These are phyloP conservation scores for Ammospiza nelsoni DNA, from an alignment of 2,113 vertebrate genomes.

Conservation along the genomic window DNA sequence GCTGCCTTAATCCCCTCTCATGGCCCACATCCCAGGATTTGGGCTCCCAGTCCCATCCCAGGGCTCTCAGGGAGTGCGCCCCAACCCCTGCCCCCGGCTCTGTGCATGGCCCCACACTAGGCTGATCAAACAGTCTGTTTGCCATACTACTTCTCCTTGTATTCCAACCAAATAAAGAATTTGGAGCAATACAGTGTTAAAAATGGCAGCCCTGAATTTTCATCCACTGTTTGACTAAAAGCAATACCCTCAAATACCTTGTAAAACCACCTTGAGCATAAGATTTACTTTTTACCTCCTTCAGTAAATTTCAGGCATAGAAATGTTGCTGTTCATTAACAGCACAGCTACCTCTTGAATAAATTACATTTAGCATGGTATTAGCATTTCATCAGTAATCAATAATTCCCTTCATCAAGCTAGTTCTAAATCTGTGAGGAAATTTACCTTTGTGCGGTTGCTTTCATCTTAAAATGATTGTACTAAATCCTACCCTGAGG, in stretches of 20 bases:
- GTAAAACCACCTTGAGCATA: neutral
- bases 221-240: neutral
- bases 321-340: neutral
- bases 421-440: neutral
- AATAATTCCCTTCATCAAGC: neutral
- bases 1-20: accelerated
- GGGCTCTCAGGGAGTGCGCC: neutral
- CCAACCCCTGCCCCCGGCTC: neutral
- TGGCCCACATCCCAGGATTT: accelerated
- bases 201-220: neutral
- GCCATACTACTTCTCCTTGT: neutral
- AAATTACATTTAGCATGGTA: neutral
- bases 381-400: conserved; percentile 8
- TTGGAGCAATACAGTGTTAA: neutral
- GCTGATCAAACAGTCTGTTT: neutral
- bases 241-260: neutral
- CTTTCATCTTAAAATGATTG: accelerated
- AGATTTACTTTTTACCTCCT: neutral
- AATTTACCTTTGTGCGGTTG: neutral
- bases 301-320: neutral
- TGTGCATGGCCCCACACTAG: neutral
- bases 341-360: neutral
- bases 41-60: neutral
- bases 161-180: neutral
- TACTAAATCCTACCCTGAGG: neutral